Percentiles rank a stretch among this genome's conserved stretches.
Conservation (phyloP, 1,140 invertebrate species). For the Rhopalosiphum padi region DNA sequence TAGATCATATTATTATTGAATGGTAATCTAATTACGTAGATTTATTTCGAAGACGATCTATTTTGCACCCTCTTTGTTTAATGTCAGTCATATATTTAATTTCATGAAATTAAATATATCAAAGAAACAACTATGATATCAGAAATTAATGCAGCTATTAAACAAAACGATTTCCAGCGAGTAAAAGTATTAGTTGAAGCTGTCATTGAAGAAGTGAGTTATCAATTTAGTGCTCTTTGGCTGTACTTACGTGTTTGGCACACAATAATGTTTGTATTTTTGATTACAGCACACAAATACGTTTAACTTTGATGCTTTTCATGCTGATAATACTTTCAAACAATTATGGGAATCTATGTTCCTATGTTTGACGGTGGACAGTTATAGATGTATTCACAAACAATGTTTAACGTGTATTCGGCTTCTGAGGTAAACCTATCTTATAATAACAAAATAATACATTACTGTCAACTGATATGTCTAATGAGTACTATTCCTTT, state of each 20-base stretch:
- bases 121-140: background rate
- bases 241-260: background rate
- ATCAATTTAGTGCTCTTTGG: background rate
- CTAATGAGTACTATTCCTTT: too few relatives aligned
- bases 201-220: conserved; percentile 31
- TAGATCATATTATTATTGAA: background rate
- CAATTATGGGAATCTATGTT: conserved; percentile 68
- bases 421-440: conserved; percentile 66
- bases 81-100: background rate
- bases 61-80: background rate
- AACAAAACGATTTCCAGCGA: conserved; percentile 38
- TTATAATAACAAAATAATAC: background rate
- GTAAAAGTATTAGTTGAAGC: conserved; percentile 10
- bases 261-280: background rate
- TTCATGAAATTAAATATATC: background rate
- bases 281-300: conserved; percentile 65
- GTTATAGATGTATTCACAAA: conserved; percentile 63
- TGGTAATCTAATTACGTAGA: background rate
- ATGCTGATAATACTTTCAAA: conserved; percentile 65
- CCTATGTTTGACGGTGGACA: conserved; percentile 64
- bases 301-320: conserved; percentile 67
- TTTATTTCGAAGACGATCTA: background rate
- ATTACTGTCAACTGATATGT: background rate
- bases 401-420: conserved; percentile 67
- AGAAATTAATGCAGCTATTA: conserved; percentile 27